Conservation (phyloP, 2,888 invertebrate species). For the Lutraria lutraria region DNA sequence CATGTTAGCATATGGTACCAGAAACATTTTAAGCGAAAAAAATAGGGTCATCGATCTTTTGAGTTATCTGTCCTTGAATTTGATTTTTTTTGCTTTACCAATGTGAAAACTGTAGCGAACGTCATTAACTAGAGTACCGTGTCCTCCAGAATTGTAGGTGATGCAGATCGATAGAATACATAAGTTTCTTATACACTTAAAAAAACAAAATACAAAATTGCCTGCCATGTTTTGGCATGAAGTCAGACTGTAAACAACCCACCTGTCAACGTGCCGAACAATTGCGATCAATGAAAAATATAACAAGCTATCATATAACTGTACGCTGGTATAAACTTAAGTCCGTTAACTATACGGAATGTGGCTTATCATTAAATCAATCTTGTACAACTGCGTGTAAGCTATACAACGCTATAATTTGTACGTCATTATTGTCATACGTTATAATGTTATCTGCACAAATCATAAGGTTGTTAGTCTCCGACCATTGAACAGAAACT, state of each 20-base stretch:
- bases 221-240: not conserved
- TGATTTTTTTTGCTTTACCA: no score
- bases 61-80: no score
- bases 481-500: slow-evolving; percentile 24
- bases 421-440: slow-evolving; percentile 51
- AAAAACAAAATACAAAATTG: not conserved
- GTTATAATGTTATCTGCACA: slow-evolving; percentile 41
- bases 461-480: slow-evolving; percentile 48
- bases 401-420: slow-evolving; percentile 39
- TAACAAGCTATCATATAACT: slow-evolving; percentile 20
- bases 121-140: no score
- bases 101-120: no score
- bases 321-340: not conserved
- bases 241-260: not conserved
- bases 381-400: slow-evolving; percentile 40
- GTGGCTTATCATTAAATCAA: slow-evolving; percentile 21
- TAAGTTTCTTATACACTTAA: no score
- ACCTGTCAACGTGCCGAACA: not conserved
- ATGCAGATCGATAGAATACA: no score
- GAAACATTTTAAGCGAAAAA: no score
- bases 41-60: no score
- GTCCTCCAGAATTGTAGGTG: no score
- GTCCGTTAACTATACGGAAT: slow-evolving; percentile 22
- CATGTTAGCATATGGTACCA: no score
- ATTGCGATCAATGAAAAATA: not conserved